Evolutionary conservation across 2,888 invertebrate genomes (phyloP), one percentile per base, ranked within the genome.

Genomic region (Theodoxus fluviatilis): DNA sequence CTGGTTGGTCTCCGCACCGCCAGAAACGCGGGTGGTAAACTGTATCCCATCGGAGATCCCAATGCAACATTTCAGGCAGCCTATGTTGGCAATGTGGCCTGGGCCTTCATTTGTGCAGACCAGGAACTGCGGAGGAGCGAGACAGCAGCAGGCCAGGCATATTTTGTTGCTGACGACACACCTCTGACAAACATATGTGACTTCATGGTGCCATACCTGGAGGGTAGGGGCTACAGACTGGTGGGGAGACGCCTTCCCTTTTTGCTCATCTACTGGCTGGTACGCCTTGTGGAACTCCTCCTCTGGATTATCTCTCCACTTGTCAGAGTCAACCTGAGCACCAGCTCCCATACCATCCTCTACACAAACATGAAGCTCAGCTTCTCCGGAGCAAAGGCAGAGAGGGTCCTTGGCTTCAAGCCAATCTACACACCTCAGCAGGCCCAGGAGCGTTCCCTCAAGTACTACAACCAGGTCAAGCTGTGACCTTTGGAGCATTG

Each of bases 141-240:
- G 7, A 72, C 73, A 2, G 87, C 90, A 28, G 74, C 90, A 0
- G 84, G 82, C 22, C 68, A 90, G 52, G 89, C 90, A 0, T 89
- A 90, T 47, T 91, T 90, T 78, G 85, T 91, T 49, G 90, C 90
- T 12, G 91, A 92, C 79, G 91, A 91, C 79, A 90, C 91, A 3
- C 88, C 89, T 38, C 87, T 90, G 64, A 87, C 88, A 76, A 90
- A 90, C 79, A 82, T 90, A 49, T 87, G 88, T 83, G 89, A 74
- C 87, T 90, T 84, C 65, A 65, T 84, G 22, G 74, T 78, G 37
- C 83, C 83, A 3, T 82, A 82, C 66, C 71, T 84, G 6, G 68
- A 78, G 35, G 70, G 73, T 1, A 70, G 75, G 18, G 79, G 80
- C 3, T 79, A 74, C 49, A 63, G 64, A 6, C 67, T 86, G 9